Percentiles rank a stretch among this genome's conserved stretches.
phyloP scores from a whole-genome alignment of 2,797 vertebrate genomes.

The Alcedo quadribrachys region DNA sequence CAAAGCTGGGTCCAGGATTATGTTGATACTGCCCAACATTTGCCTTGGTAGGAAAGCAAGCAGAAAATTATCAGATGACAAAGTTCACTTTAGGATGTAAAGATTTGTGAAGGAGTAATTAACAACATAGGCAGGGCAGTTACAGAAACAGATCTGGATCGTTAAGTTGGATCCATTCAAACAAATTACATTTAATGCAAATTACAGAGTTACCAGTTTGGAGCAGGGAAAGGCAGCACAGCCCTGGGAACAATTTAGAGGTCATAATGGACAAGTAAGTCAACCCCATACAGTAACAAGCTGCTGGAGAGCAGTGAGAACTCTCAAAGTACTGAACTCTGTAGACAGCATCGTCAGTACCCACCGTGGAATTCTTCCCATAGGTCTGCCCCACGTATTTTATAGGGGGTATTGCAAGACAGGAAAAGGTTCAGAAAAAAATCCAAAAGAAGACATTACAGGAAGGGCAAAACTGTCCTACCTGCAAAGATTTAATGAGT shows the following conservation, averaged over 20 bases:
- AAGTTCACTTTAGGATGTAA: background rate
- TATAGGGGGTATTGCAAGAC: background rate
- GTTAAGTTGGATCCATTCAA: background rate
- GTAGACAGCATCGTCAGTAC: background rate
- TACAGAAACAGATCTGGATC: background rate
- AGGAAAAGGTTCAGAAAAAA: background rate
- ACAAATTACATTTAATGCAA: background rate
- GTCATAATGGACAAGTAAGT: background rate
- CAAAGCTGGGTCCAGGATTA: background rate
- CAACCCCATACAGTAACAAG: background rate
- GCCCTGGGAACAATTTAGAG: background rate
- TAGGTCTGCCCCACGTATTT: background rate
- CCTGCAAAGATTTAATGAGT: background rate
- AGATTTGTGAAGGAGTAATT: background rate
- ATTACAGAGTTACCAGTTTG: background rate
- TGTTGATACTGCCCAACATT: background rate
- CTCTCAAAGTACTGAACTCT: background rate
- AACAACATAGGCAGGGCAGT: background rate
- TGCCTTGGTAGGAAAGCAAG: background rate
- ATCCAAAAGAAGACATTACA: background rate
- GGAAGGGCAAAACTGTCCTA: background rate
- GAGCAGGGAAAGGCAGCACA: background rate
- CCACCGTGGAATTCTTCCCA: background rate
- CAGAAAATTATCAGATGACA: background rate
- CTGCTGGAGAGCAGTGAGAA: background rate